Evolutionary conservation across 2,888 invertebrate genomes (phyloP), one percentile per base, ranked within the genome.

Genomic region (Eristalis tenax): DNA sequence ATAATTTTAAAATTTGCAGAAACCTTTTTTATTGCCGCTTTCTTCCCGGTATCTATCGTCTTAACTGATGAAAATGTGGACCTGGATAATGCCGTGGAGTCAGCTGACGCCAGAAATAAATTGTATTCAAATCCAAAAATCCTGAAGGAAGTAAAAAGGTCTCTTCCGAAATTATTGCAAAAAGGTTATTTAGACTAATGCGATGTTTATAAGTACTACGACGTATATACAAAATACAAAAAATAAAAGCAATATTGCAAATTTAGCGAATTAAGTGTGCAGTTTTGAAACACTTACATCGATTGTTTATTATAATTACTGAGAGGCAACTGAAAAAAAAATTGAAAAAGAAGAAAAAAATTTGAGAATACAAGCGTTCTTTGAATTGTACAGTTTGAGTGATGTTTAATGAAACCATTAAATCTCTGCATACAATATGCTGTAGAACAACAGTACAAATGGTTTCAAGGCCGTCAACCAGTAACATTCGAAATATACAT

Each of bases 21-120:
- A 28, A 59, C 59, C 0, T 68, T 76, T 5, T n/a, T 76, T 6
- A 0, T 77, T 32, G 59, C 68, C 8, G 23, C 26, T 4, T 65
- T 69, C 15, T 32, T 73, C 6, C 73, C 73, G 13, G 32, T 28
- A 6, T 32, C 32, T 8, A 32, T 32, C 32, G 76, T 83, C 1
- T 81, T 85, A 32, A 18, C 57, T 50, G 73, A 81, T 59, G 68
- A 73, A 4, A 28, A 43, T 15, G 4, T 50, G 2, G 59, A 50
- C 6, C 18, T 50, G 1, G 50, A 50, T 8, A 18, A 6, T 6
- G 50, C 18, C 0, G 50, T 50, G 6, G 50, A 50, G n/a, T 50
- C 50, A 50, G 50, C n/a, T 18, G 50, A n/a, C 6, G 50, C 8
- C 8, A 50, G 18, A 8, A 2, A 8, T 50, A 50, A 50, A 8